A percentile compares a stretch with the other conserved stretches of the same genome.
phyloP scores from a whole-genome alignment of 2,113 vertebrate species.

The Ochotona curzoniae region DNA sequence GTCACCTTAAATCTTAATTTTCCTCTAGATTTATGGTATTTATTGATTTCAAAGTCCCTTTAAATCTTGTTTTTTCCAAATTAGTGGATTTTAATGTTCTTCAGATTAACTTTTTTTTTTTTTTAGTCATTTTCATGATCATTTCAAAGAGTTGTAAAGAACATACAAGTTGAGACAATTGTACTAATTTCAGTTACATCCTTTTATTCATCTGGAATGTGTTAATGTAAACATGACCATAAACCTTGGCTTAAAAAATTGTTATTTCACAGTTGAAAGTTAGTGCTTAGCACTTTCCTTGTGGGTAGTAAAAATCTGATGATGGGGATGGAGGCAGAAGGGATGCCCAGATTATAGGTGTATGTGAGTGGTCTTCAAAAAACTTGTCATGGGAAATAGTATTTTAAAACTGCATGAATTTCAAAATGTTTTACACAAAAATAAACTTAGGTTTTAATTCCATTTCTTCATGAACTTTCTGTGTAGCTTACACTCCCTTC shows the following conservation, averaged over 20 bases:
- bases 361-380: not conserved
- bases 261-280: slow-evolving; percentile 47
- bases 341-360: not conserved
- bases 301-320: slow-evolving; percentile 50
- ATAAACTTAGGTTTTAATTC: too few species aligned
- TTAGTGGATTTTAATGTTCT: not conserved
- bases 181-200: not conserved
- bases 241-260: slow-evolving; percentile 12
- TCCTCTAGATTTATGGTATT: slow-evolving; percentile 15
- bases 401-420: too few species aligned
- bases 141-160: slow-evolving; percentile 47
- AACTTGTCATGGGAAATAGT: too few species aligned
- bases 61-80: too few species aligned
- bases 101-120: slow-evolving; percentile 45
- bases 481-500: not conserved
- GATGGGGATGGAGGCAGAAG: not conserved
- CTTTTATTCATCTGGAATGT: slow-evolving; percentile 33
- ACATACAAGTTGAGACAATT: not conserved
- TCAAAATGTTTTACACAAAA: too few species aligned
- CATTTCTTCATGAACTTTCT: too few species aligned
- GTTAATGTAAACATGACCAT: slow-evolving; percentile 37
- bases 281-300: slow-evolving; percentile 24
- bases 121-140: slow-evolving; percentile 23
- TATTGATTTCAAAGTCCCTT: not conserved
- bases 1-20: slow-evolving; percentile 35